These are phyloP conservation scores for Prochilodus magdalenae DNA, from an alignment of 2,113 vertebrate genomes.

Conservation along the genomic window DNA sequence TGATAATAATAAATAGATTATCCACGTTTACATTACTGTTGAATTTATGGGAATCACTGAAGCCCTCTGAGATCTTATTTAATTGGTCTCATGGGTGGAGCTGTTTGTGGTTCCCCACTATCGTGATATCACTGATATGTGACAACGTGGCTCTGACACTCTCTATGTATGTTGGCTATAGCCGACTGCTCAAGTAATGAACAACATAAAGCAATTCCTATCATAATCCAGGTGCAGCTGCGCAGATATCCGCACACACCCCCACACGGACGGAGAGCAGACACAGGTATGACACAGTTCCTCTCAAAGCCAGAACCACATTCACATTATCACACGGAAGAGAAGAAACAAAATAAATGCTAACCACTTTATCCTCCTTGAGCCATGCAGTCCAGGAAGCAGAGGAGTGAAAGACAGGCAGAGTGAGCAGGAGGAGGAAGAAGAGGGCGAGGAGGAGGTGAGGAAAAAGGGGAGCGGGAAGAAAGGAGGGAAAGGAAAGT, in stretches of 20 bases:
- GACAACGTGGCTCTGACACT: no score
- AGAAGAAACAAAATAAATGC: slow-evolving; percentile 79
- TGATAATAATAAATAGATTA: no score
- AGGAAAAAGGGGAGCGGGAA: slow-evolving; percentile 39
- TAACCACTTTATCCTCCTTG: slow-evolving; percentile 99
- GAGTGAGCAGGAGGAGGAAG: slow-evolving; percentile 19
- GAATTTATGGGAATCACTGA: no score
- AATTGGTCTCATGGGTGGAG: no score
- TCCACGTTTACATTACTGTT: no score
- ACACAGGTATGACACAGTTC: slow-evolving; percentile 22
- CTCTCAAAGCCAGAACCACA: neutral
- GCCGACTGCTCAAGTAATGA: neutral
- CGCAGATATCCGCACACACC: neutral
- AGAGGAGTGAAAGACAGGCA: slow-evolving; percentile 76
- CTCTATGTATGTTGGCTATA: no score
- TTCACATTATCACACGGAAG: slow-evolving; percentile 43
- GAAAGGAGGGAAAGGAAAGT: slow-evolving; percentile 38
- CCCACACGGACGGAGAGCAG: slow-evolving; percentile 6
- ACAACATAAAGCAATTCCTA: neutral
- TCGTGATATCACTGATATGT: no score
- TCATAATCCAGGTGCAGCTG: neutral
- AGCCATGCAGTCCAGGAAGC: slow-evolving; percentile 96
- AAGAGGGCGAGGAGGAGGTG: slow-evolving; percentile 16
- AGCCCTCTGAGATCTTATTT: no score
- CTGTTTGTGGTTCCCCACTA: no score